Percentiles rank a stretch among this genome's conserved stretches.
These are phyloP conservation scores for Nannoperca obscura DNA, from an alignment of 2,797 vertebrate species.

Conservation along the genomic window DNA sequence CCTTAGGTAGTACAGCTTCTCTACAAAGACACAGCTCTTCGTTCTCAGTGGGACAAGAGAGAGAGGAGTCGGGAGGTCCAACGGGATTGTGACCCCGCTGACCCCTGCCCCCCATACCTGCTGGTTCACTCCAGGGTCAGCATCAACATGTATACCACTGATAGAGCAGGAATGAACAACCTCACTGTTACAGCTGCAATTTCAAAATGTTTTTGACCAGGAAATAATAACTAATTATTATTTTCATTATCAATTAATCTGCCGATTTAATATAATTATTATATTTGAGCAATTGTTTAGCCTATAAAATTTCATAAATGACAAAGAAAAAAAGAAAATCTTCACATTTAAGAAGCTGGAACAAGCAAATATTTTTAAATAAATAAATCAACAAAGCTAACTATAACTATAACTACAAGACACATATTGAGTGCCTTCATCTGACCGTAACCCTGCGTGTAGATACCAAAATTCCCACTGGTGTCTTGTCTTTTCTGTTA, in stretches of 20 bases:
- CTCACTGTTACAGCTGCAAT: background rate
- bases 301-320: too few relatives aligned
- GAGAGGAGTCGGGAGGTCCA: conserved; percentile 54
- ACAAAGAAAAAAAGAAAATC: too few relatives aligned
- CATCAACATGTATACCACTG: conserved; percentile 13
- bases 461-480: background rate
- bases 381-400: too few relatives aligned
- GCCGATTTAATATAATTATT: too few relatives aligned
- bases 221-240: background rate
- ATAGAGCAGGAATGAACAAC: background rate
- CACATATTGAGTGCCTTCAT: background rate
- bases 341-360: too few relatives aligned
- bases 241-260: too few relatives aligned
- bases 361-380: too few relatives aligned
- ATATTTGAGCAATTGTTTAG: too few relatives aligned
- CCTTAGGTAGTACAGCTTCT: conserved; percentile 67
- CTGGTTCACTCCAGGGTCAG: conserved; percentile 80
- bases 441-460: background rate
- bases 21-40: conserved; percentile 77
- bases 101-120: conserved; percentile 71
- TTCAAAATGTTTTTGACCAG: background rate
- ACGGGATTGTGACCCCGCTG: conserved; percentile 60
- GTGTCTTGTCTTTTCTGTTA: background rate
- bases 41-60: conserved; percentile 63
- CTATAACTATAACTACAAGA: background rate